These are phyloP conservation scores for Drosophila murphyi DNA, from an alignment of 1,140 invertebrate species.

Conservation along the genomic window DNA sequence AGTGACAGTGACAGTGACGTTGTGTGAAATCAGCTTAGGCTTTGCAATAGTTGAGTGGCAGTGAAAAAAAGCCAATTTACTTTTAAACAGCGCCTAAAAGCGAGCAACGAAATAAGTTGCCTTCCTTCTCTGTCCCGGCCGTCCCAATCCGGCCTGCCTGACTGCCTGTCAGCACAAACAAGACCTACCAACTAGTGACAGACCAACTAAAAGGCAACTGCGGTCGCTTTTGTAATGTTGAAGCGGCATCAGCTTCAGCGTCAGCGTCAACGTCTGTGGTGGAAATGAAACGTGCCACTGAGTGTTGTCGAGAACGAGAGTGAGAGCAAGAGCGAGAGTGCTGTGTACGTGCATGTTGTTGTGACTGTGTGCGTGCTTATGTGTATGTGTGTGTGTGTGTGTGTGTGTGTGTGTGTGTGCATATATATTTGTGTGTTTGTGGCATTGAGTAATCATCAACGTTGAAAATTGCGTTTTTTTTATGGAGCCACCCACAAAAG, in stretches of 20 bases:
- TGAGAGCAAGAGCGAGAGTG: constrained; percentile 16
- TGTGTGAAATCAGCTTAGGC: constrained; percentile 52
- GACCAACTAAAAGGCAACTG: constrained; percentile 49
- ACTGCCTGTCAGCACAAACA: constrained; percentile 38
- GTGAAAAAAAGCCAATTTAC: constrained; percentile 43
- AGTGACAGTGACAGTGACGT: constrained; percentile 12
- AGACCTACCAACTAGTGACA: constrained; percentile 34
- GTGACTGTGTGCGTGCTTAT: background rate
- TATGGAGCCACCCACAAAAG: constrained; percentile 64
- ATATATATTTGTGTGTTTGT: constrained; percentile 66
- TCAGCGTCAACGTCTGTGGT: constrained; percentile 68
- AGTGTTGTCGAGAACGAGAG: background rate
- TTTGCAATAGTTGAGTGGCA: constrained; percentile 25
- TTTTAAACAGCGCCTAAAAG: constrained; percentile 46
- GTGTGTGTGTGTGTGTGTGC: constrained; percentile 26
- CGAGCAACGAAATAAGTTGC: constrained; percentile 29
- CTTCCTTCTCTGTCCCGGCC: background rate
- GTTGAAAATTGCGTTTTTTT: constrained; percentile 83
- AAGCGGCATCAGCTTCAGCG: constrained; percentile 41
- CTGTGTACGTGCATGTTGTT: constrained; percentile 21
- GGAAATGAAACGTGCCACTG: constrained; percentile 75
- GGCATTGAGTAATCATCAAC: constrained; percentile 83
- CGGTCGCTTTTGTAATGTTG: constrained; percentile 39
- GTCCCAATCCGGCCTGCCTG: background rate
- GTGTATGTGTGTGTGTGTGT: constrained; percentile 22